Percentiles rank a stretch among this genome's conserved stretches.
Evolutionary conservation across 92 coral and sea anemone genomes (phyloP).

Genomic region (Hydrozoanthus gracilis): DNA sequence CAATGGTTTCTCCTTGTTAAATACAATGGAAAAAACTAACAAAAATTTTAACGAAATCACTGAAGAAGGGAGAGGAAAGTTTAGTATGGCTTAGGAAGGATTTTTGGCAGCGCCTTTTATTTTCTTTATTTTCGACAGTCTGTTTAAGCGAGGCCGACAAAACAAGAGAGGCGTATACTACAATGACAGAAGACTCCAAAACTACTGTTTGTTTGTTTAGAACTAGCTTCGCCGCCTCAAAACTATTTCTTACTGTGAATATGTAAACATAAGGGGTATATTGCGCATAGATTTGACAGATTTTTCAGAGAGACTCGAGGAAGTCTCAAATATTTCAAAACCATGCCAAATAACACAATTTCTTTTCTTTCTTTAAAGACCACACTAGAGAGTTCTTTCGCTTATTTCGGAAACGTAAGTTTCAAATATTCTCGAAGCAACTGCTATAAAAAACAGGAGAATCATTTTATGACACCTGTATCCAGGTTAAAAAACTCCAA

Average conservation of each 20-base stretch:
- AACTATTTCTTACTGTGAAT: constrained; percentile 34
- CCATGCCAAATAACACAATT: neutral
- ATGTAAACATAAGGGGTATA: constrained; percentile 32
- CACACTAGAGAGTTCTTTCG: neutral
- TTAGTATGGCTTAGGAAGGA: neutral
- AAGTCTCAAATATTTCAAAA: neutral
- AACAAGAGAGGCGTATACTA: constrained; percentile 36
- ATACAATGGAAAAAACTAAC: constrained; percentile 9
- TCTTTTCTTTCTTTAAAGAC: neutral
- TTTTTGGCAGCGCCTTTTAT: constrained; percentile 8
- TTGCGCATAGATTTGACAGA: neutral
- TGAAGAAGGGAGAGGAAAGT: neutral
- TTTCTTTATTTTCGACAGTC: constrained; percentile 44
- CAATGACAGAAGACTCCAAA: constrained; percentile 28
- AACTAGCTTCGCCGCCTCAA: constrained; percentile 39
- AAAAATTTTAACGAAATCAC: neutral
- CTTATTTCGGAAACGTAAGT: neutral
- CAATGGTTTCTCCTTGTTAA: neutral
- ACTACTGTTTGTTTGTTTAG: constrained; percentile 33
- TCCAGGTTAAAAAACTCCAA: neutral
- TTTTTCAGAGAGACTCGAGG: constrained; percentile 17
- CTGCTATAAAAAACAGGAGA: neutral
- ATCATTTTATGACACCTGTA: neutral
- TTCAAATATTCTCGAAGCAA: neutral
- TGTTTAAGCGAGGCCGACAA: neutral